A percentile compares a stretch with the other conserved stretches of the same genome.
These are phyloP conservation scores for Cordilura impudica DNA, from an alignment of 2,888 invertebrate species.

Conservation along the genomic window DNA sequence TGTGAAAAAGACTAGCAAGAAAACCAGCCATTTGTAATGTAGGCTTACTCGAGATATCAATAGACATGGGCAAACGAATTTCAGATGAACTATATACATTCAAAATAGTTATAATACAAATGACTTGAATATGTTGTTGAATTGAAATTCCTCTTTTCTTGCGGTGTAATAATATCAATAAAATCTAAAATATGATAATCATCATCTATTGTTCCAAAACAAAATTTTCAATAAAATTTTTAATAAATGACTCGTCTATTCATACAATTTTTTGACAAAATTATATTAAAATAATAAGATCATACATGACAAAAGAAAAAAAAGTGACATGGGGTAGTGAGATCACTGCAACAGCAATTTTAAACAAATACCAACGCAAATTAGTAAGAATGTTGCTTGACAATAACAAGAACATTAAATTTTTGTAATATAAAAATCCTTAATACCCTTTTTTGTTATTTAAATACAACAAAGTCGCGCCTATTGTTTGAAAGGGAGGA, in stretches of 20 bases:
- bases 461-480: conserved; percentile 56
- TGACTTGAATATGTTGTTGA: no score
- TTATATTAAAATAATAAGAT: background rate
- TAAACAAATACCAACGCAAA: conserved; percentile 51
- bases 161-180: conserved; percentile 51
- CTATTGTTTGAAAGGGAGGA: conserved; percentile 40
- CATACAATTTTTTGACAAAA: conserved; percentile 56
- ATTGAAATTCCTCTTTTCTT: background rate
- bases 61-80: no score
- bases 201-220: conserved; percentile 24
- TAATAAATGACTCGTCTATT: conserved; percentile 39
- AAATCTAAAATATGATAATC: conserved; percentile 57
- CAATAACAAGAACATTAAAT: conserved; percentile 35
- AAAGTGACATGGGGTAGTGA: conserved; percentile 42
- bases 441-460: conserved; percentile 15
- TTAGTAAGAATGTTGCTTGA: conserved; percentile 58
- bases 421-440: conserved; percentile 47
- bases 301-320: background rate
- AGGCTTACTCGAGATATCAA: no score
- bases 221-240: conserved; percentile 50
- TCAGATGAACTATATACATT: no score
- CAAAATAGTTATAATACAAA: no score
- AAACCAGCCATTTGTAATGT: no score
- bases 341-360: conserved; percentile 32
- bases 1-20: no score